These are phyloP conservation scores for Yponomeuta evonymella DNA, from an alignment of 2,888 invertebrate genomes.

Conservation along the genomic window DNA sequence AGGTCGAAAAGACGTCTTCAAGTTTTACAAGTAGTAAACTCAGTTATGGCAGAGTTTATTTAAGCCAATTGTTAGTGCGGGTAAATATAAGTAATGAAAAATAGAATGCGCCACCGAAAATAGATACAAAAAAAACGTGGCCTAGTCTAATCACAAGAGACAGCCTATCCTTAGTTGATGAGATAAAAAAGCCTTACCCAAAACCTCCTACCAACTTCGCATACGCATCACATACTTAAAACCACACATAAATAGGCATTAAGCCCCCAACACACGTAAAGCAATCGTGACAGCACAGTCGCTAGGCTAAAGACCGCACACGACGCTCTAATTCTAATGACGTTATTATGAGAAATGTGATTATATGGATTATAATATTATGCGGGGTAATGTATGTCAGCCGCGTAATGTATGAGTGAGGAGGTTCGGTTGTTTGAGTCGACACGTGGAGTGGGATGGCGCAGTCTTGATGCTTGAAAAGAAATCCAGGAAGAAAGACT, in stretches of 20 bases:
- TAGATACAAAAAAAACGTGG: no score
- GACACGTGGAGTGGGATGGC: conserved; percentile 22
- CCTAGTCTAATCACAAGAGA: background rate
- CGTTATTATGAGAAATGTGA: conserved; percentile 72
- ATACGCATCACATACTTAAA: conserved; percentile 46
- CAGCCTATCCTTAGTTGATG: background rate
- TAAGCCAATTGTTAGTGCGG: no score
- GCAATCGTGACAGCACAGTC: conserved; percentile 17
- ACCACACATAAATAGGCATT: conserved; percentile 58
- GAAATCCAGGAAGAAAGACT: no score
- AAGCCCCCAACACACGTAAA: conserved; percentile 59
- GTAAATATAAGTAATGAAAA: no score
- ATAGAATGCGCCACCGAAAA: no score
- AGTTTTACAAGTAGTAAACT: no score
- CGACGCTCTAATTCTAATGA: conserved; percentile 73
- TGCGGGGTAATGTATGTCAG: conserved; percentile 55
- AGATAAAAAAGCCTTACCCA: conserved; percentile 5
- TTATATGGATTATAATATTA: conserved; percentile 69
- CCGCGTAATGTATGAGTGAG: conserved; percentile 67
- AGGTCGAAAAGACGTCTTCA: no score
- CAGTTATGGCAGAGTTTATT: no score
- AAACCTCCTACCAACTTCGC: conserved; percentile 11
- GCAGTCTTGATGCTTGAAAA: conserved; percentile 42
- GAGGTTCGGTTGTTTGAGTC: conserved; percentile 3
- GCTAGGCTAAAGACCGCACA: conserved; percentile 54